Percentiles rank a stretch among this genome's conserved stretches.
Conservation (phyloP, 1,140 invertebrate genomes). For the Zaprionus ghesquierei region DNA sequence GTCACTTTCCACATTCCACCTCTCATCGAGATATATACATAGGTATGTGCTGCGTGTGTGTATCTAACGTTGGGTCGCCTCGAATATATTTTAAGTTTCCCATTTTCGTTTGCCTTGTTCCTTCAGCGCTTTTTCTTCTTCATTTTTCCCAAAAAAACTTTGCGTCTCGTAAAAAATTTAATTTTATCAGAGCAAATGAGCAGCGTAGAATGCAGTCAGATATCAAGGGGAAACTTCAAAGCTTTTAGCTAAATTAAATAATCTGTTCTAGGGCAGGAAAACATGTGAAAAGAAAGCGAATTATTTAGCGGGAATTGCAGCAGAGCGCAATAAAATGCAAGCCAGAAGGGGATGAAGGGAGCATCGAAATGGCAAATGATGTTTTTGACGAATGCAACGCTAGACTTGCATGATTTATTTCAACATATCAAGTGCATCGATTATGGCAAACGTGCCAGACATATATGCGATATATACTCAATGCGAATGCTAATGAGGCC, state of each 20-base stretch:
- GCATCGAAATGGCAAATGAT: neutral
- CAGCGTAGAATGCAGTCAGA: slow-evolving; percentile 43
- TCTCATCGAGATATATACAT: slow-evolving; percentile 10
- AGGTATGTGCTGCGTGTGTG: neutral
- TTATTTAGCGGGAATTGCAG: slow-evolving; percentile 6
- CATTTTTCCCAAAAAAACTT: too few relatives aligned
- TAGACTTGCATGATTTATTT: neutral
- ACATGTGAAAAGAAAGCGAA: neutral
- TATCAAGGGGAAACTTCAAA: slow-evolving; percentile 40
- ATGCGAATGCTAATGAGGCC: slow-evolving; percentile 6
- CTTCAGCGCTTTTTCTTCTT: neutral
- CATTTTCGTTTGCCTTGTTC: slow-evolving; percentile 30
- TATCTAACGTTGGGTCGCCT: slow-evolving; percentile 5
- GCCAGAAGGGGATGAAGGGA: neutral
- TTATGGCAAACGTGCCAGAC: neutral
- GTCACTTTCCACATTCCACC: slow-evolving; percentile 12
- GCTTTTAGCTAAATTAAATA: slow-evolving; percentile 76
- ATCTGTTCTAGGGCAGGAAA: slow-evolving; percentile 46
- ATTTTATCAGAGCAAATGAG: slow-evolving; percentile 58
- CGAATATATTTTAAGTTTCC: slow-evolving; percentile 67
- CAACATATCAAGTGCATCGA: neutral
- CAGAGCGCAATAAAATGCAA: neutral
- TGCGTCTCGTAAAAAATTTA: slow-evolving; percentile 52
- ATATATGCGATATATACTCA: neutral
- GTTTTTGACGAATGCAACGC: neutral